Evolutionary conservation across 2,888 invertebrate species (phyloP).

Genomic region (Xylota sylvarum): DNA sequence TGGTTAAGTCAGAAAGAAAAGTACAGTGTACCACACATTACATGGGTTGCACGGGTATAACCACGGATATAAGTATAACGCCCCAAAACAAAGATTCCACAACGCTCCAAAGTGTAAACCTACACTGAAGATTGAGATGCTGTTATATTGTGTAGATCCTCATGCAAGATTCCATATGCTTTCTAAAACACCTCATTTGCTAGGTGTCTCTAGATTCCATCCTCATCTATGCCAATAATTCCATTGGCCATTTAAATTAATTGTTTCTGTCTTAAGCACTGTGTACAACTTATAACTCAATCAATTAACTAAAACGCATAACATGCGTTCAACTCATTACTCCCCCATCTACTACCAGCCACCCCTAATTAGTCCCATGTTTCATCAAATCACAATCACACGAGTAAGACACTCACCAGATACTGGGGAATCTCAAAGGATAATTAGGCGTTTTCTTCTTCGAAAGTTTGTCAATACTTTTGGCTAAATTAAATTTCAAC

Average conservation of each 20-base stretch:
- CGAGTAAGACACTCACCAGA: slow-evolving; percentile 44
- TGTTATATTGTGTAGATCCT: too few relatives aligned
- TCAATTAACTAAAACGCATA: slow-evolving; percentile 68
- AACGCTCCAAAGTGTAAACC: too few relatives aligned
- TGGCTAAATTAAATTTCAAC: slow-evolving; percentile 58
- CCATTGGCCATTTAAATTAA: slow-evolving; percentile 49
- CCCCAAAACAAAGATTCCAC: too few relatives aligned
- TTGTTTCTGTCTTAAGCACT: slow-evolving; percentile 35
- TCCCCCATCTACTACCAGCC: slow-evolving; percentile 28
- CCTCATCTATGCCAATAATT: slow-evolving; percentile 4
- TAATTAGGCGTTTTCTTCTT: slow-evolving; percentile 66
- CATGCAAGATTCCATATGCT: too few relatives aligned
- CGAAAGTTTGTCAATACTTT: slow-evolving; percentile 62
- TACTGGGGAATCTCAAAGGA: slow-evolving; percentile 41
- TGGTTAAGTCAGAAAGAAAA: too few relatives aligned
- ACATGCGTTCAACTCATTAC: slow-evolving; percentile 66
- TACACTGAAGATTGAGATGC: too few relatives aligned
- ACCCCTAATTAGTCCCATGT: slow-evolving; percentile 71
- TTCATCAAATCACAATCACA: slow-evolving; percentile 69
- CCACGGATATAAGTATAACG: too few relatives aligned
- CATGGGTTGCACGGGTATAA: too few relatives aligned
- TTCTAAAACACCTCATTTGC: too few relatives aligned
- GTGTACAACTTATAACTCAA: slow-evolving; percentile 57
- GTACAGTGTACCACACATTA: too few relatives aligned
- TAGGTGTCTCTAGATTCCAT: not conserved